A percentile compares a stretch with the other conserved stretches of the same genome.
These are phyloP conservation scores for Platerodrilus igneus DNA, from an alignment of 2,888 invertebrate species.

Conservation along the genomic window DNA sequence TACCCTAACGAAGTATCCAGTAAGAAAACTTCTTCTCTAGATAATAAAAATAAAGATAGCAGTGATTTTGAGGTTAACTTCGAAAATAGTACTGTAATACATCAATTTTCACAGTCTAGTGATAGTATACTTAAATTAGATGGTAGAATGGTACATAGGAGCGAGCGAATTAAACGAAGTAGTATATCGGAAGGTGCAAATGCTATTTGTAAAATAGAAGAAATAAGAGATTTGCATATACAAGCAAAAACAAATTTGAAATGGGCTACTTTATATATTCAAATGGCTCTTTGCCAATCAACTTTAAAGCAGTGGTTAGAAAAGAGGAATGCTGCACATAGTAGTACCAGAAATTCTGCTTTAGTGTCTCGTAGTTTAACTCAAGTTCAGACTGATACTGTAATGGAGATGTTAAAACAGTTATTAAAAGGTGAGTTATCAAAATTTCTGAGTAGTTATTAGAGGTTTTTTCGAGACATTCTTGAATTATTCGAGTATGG, in stretches of 20 bases:
- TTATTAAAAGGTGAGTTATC: slow-evolving; percentile 53
- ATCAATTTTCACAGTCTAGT: slow-evolving; percentile 24
- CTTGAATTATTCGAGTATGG: too few relatives aligned
- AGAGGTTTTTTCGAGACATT: too few relatives aligned
- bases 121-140: slow-evolving; percentile 10
- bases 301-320: slow-evolving; percentile 74
- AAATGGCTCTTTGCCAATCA: slow-evolving; percentile 76
- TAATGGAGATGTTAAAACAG: slow-evolving; percentile 64
- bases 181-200: slow-evolving; percentile 43
- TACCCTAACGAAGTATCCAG: slow-evolving; percentile 22
- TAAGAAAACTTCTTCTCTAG: slow-evolving; percentile 10
- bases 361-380: slow-evolving; percentile 32
- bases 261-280: slow-evolving; percentile 72
- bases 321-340: slow-evolving; percentile 51
- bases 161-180: slow-evolving; percentile 31
- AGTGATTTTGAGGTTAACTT: slow-evolving; percentile 41
- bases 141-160: slow-evolving; percentile 11
- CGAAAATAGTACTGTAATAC: slow-evolving; percentile 20
- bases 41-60: slow-evolving; percentile 23
- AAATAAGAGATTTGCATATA: slow-evolving; percentile 32
- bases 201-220: slow-evolving; percentile 38
- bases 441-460: background rate
- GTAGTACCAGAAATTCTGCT: slow-evolving; percentile 29
- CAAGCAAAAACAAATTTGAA: slow-evolving; percentile 46
- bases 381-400: slow-evolving; percentile 44